These are phyloP conservation scores for Tetragonula clypearis DNA, from an alignment of 1,140 invertebrate genomes.

Conservation along the genomic window DNA sequence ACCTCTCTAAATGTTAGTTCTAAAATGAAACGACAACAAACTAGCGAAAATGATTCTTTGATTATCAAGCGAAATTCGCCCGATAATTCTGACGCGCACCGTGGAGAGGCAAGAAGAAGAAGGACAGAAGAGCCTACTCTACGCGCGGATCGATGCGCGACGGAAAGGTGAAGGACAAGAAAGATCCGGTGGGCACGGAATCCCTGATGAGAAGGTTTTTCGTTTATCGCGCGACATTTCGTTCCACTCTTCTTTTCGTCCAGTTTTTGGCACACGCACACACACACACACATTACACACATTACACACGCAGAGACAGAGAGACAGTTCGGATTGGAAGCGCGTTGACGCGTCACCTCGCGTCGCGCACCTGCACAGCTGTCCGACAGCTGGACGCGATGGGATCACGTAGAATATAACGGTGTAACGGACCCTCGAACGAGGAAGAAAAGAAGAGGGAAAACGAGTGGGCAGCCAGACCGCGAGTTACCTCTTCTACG, in stretches of 20 bases:
- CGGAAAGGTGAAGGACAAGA: neutral
- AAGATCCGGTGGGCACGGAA: neutral
- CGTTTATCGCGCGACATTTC: neutral
- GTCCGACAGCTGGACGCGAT: slow-evolving; percentile 68
- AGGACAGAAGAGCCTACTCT: neutral
- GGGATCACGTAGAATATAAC: slow-evolving; percentile 68
- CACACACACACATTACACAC: too few relatives aligned
- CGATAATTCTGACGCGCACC: neutral
- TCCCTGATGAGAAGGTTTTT: neutral
- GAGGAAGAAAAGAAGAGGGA: slow-evolving; percentile 25
- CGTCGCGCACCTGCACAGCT: slow-evolving; percentile 50
- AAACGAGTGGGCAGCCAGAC: neutral
- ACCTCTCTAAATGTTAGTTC: too few relatives aligned
- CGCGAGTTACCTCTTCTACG: neutral
- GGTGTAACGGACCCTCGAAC: slow-evolving; percentile 55
- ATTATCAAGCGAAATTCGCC: too few relatives aligned
- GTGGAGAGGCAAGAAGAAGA: neutral
- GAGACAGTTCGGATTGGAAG: neutral
- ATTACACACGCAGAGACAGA: too few relatives aligned
- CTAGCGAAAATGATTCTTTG: too few relatives aligned
- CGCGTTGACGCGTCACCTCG: slow-evolving; percentile 6
- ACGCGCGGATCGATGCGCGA: neutral
- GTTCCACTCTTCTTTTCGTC: slow-evolving; percentile 26
- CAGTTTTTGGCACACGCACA: neutral
- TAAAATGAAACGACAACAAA: too few relatives aligned